Evolutionary conservation across 2,888 invertebrate genomes (phyloP).

Genomic region (Uloborus plumipes): DNA sequence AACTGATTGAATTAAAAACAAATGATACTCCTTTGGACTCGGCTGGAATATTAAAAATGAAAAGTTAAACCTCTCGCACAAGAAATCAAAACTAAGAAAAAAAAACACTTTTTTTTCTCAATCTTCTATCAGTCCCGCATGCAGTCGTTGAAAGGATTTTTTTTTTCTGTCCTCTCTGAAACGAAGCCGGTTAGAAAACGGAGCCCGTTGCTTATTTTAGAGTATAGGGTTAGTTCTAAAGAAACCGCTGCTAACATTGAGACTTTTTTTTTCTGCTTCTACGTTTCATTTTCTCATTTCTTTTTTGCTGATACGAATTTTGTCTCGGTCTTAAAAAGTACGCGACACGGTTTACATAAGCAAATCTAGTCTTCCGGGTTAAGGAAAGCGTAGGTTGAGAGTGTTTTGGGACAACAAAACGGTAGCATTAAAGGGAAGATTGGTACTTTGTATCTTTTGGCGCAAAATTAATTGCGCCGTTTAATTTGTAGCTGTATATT

Average conservation of each 20-base stretch:
- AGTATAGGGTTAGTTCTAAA: constrained; percentile 28
- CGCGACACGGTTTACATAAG: constrained; percentile 36
- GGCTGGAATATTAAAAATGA: no score
- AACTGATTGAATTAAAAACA: no score
- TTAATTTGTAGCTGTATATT: no score
- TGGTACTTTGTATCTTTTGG: no score
- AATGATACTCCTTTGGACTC: no score
- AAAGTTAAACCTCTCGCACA: no score
- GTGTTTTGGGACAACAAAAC: constrained; percentile 1
- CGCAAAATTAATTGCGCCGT: no score
- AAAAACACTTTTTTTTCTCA: no score
- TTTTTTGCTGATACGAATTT: constrained; percentile 19
- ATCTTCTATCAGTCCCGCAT: no score
- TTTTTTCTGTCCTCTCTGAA: constrained; percentile 10
- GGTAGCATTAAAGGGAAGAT: neutral
- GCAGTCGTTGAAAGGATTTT: neutral
- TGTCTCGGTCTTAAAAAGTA: constrained; percentile 13
- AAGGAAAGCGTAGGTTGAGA: neutral
- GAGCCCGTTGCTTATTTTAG: constrained; percentile 47
- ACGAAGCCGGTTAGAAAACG: constrained; percentile 27
- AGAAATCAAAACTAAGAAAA: no score
- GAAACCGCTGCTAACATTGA: constrained; percentile 28
- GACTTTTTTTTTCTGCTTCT: constrained; percentile 21
- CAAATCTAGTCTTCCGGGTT: constrained; percentile 35
- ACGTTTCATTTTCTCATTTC: constrained; percentile 5